Evolutionary conservation across 2,797 vertebrate species (phyloP).

Genomic region (Lithobates pipiens): DNA sequence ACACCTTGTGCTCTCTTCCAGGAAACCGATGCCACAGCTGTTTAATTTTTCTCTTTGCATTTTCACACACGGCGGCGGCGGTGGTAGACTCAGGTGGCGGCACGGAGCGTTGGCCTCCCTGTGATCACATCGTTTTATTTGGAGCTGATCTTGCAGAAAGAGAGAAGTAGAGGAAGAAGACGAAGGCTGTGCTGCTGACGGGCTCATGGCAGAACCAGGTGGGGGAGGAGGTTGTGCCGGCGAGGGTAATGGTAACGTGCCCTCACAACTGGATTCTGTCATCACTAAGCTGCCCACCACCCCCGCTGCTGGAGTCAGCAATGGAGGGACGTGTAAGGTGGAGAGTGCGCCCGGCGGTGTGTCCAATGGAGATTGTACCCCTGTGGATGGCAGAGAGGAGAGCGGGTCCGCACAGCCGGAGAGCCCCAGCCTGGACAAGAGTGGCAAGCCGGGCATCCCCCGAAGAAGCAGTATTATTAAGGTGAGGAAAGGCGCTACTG

Average conservation of each 20-base stretch:
- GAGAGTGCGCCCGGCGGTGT: slow-evolving; percentile 69
- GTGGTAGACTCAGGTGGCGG: not conserved
- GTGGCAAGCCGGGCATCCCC: slow-evolving; percentile 87
- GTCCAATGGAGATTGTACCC: slow-evolving; percentile 90
- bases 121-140: not conserved
- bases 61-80: not conserved
- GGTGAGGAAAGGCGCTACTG: slow-evolving; percentile 72
- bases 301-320: slow-evolving; percentile 72
- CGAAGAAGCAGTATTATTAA: slow-evolving; percentile 97
- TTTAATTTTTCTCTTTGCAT: not conserved
- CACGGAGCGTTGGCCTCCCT: not conserved
- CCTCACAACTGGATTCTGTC: slow-evolving; percentile 76
- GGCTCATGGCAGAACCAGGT: slow-evolving; percentile 92
- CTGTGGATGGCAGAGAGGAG: slow-evolving; percentile 74
- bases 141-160: slow-evolving; percentile 19
- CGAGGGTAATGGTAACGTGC: slow-evolving; percentile 76
- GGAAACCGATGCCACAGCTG: slow-evolving; percentile 25
- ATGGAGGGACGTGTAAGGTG: slow-evolving; percentile 52
- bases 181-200: slow-evolving; percentile 50
- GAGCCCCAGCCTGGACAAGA: slow-evolving; percentile 74
- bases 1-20: not conserved
- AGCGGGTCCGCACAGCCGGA: slow-evolving; percentile 72
- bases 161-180: slow-evolving; percentile 4
- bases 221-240: slow-evolving; percentile 71
- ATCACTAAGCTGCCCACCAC: slow-evolving; percentile 76